A percentile compares a stretch with the other conserved stretches of the same genome.
Conservation (phyloP, 1,140 invertebrate species). For the Oreohelix idahoensis region DNA sequence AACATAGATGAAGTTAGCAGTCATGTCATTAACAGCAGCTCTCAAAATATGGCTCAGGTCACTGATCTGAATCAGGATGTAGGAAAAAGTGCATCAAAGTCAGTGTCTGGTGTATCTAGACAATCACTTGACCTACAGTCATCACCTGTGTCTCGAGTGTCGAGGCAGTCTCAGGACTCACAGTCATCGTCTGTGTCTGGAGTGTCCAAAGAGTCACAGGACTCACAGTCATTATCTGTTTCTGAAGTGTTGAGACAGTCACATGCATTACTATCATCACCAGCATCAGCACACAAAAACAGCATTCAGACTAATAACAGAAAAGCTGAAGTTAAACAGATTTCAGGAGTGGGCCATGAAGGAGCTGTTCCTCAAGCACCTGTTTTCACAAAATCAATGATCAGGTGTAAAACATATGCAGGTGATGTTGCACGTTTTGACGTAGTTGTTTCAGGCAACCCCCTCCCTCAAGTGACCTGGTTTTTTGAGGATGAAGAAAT, state of each 20-base stretch:
- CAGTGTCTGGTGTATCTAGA: too few relatives aligned
- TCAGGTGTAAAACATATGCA: conserved; percentile 56
- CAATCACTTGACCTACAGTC: too few relatives aligned
- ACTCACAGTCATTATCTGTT: not conserved
- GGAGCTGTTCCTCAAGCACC: conserved; percentile 5
- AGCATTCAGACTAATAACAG: not conserved
- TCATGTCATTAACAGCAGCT: not conserved
- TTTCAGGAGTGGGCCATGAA: not conserved
- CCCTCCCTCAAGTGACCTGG: conserved; percentile 70
- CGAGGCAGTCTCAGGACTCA: not conserved
- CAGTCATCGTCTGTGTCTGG: not conserved
- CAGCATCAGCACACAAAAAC: not conserved
- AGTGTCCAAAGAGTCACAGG: too few relatives aligned
- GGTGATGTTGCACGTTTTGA: conserved; percentile 65
- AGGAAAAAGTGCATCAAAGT: not conserved
- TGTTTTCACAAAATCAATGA: conserved; percentile 59
- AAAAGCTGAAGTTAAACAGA: not conserved
- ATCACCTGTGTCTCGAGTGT: not conserved
- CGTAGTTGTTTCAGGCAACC: conserved; percentile 67
- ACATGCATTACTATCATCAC: not conserved
- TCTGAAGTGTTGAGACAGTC: not conserved
- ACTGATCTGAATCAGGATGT: not conserved
- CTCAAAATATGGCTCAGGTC: not conserved
- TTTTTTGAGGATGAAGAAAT: conserved; percentile 67
- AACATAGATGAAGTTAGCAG: not conserved